Percentiles rank a stretch among this genome's conserved stretches.
Conservation (phyloP, 1,140 invertebrate genomes). For the Ptiloglossa arizonensis region DNA sequence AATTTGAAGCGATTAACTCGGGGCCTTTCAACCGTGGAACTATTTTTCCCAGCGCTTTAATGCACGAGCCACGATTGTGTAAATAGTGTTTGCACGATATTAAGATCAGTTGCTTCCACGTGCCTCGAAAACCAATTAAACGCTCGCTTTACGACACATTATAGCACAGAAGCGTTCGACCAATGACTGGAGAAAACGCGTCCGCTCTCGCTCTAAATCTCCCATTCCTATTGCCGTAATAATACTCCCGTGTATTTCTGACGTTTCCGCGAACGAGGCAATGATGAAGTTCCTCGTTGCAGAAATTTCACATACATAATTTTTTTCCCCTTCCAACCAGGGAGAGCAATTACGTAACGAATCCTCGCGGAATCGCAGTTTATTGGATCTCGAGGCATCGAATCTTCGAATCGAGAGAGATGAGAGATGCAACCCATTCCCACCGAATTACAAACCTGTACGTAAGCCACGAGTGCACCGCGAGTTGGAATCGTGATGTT, state of each 20-base stretch:
- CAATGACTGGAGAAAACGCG: background rate
- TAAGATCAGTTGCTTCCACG: too few species aligned
- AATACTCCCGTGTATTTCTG: background rate
- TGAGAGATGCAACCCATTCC: too few species aligned
- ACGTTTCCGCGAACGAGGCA: slow-evolving; percentile 1
- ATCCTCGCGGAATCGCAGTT: background rate
- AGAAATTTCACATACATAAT: background rate
- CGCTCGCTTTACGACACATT: background rate
- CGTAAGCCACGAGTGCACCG: too few species aligned
- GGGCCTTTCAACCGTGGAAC: too few species aligned
- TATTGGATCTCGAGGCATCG: too few species aligned
- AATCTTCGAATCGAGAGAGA: too few species aligned
- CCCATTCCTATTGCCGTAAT: background rate
- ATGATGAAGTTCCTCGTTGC: background rate
- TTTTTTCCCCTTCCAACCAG: background rate
- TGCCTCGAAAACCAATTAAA: background rate
- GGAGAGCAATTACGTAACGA: background rate
- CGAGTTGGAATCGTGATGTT: too few species aligned
- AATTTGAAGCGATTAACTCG: too few species aligned
- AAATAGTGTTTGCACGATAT: too few species aligned
- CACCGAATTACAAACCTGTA: too few species aligned
- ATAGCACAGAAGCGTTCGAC: background rate
- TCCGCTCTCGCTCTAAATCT: slow-evolving; percentile 1
- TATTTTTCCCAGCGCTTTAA: background rate
- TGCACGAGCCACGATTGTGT: background rate